Percentiles rank a stretch among this genome's conserved stretches.
Conservation (phyloP, 2,797 vertebrate species). For the Eremophila alpestris region DNA sequence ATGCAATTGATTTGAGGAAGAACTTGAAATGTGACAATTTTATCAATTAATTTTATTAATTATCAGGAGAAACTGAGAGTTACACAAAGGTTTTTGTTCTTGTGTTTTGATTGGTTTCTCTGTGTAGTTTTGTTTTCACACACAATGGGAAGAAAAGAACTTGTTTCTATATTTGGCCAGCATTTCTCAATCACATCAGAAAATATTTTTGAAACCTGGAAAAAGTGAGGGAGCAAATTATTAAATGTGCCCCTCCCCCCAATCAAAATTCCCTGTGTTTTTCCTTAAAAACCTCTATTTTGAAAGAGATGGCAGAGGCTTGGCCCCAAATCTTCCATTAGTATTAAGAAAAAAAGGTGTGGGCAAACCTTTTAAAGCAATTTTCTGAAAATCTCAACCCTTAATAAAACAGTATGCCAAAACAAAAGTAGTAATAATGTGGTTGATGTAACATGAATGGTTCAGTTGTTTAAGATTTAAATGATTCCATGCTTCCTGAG, state of each 20-base stretch:
- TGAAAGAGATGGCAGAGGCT: background rate
- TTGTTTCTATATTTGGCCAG: background rate
- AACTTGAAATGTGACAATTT: background rate
- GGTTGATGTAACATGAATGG: background rate
- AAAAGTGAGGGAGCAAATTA: background rate
- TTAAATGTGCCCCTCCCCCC: background rate
- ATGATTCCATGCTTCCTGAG: background rate
- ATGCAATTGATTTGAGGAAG: background rate
- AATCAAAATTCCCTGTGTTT: background rate
- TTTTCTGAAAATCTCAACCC: background rate
- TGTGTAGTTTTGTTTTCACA: background rate
- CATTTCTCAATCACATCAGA: background rate
- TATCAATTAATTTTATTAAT: background rate
- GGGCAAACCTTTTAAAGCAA: background rate
- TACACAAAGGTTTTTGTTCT: background rate
- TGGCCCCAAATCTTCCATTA: background rate
- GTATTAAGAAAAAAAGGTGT: background rate
- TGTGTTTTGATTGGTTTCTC: background rate
- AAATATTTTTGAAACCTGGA: background rate
- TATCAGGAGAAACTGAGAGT: background rate
- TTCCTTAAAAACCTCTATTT: background rate
- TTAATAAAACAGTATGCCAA: background rate
- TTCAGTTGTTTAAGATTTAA: constrained; percentile 17
- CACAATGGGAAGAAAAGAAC: background rate
- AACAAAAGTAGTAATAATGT: background rate